A percentile compares a stretch with the other conserved stretches of the same genome.
Conservation (phyloP, 2,113 vertebrate species). For the Oncorhynchus gorbuscha region DNA sequence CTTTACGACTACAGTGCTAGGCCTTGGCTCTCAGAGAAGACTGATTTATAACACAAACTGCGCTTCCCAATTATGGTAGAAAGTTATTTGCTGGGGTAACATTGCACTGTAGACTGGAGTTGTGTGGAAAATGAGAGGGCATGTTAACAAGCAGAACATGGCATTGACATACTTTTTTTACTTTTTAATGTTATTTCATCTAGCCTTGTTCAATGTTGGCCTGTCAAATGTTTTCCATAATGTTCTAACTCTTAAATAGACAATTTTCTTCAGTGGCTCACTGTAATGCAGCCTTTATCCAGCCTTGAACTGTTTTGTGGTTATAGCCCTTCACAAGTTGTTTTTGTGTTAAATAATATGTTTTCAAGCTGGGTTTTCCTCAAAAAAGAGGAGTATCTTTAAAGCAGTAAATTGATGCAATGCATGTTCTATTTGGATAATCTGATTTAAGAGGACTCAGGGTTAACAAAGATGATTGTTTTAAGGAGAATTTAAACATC, state of each 20-base stretch:
- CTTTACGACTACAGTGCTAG: background rate
- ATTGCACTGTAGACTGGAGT: background rate
- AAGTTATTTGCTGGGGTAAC: constrained; percentile 9
- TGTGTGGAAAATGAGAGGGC: background rate
- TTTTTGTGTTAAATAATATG: background rate
- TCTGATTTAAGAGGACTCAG: background rate
- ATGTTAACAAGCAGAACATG: background rate
- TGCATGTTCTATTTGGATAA: constrained; percentile 9
- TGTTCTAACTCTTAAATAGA: background rate
- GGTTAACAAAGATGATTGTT: background rate
- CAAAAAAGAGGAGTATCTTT: background rate
- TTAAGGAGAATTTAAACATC: background rate
- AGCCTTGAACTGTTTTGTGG: background rate
- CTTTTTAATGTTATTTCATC: no score
- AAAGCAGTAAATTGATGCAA: constrained; percentile 6
- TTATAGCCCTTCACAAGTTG: background rate
- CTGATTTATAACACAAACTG: constrained; percentile 6
- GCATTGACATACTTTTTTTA: background rate
- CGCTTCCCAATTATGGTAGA: constrained; percentile 32
- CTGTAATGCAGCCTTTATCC: background rate
- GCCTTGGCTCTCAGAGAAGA: constrained; percentile 1
- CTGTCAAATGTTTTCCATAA: background rate
- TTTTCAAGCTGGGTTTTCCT: background rate
- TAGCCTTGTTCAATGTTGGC: background rate
- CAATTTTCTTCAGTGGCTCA: background rate